phyloP scores from a whole-genome alignment of 2,888 invertebrate genomes.

The Aproaerema taeniolella region DNA sequence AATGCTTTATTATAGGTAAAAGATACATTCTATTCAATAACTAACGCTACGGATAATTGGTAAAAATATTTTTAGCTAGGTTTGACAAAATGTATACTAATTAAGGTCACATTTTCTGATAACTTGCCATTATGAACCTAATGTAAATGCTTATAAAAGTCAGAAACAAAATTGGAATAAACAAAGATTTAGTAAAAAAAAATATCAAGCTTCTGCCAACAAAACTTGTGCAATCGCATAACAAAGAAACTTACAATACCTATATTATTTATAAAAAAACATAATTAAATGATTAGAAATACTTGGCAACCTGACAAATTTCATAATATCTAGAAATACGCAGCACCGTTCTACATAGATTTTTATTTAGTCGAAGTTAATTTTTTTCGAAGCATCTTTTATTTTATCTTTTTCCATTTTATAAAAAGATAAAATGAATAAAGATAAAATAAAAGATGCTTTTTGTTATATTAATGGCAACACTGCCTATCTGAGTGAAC shows the following conservation, averaged over 20 bases:
- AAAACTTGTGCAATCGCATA: constrained; percentile 23
- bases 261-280: constrained; percentile 20
- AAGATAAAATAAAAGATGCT: no score
- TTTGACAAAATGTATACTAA: no score
- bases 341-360: neutral
- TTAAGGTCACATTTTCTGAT: neutral
- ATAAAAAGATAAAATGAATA: no score
- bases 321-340: no score
- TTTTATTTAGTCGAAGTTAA: constrained; percentile 5
- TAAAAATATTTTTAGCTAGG: no score
- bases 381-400: no score
- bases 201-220: constrained; percentile 21
- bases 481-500: no score
- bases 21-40: no score
- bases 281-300: constrained; percentile 35
- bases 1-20: no score
- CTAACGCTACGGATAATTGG: no score
- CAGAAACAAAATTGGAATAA: constrained; percentile 16
- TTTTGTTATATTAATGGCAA: no score
- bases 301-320: constrained; percentile 42
- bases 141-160: constrained; percentile 8
- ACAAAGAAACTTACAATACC: constrained; percentile 16
- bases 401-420: no score
- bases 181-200: constrained; percentile 1
- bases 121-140: constrained; percentile 3